A percentile compares a stretch with the other conserved stretches of the same genome.
phyloP scores from a whole-genome alignment of 2,797 vertebrate genomes.

The Muscicapa comitata region DNA sequence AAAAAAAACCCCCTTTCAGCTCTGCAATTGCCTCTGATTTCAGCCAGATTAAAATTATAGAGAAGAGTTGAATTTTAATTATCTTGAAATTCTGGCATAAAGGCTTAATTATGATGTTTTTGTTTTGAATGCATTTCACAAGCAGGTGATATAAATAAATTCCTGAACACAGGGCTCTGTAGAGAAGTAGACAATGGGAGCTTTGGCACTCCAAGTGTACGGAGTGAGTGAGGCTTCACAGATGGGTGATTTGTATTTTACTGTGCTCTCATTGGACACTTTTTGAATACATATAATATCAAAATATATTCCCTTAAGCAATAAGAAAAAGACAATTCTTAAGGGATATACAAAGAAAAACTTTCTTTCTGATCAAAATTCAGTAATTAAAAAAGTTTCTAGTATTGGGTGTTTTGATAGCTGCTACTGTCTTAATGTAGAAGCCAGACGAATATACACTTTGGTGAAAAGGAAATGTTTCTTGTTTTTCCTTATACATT shows the following conservation, averaged over 20 bases:
- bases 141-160: conserved; percentile 44
- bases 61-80: conserved; percentile 31
- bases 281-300: neutral
- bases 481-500: conserved; percentile 62
- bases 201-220: neutral
- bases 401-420: conserved; percentile 35
- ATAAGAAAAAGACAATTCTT: neutral
- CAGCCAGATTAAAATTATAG: conserved; percentile 49
- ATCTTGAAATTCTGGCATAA: conserved; percentile 13
- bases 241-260: neutral
- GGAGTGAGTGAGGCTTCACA: neutral
- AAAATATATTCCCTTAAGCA: conserved; percentile 5
- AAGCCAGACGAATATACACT: neutral
- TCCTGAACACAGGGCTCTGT: neutral
- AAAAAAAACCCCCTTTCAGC: neutral
- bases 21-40: conserved; percentile 38
- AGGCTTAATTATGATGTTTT: conserved; percentile 23
- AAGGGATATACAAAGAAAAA: neutral
- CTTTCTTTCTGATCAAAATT: conserved; percentile 25
- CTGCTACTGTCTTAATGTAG: neutral
- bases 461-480: conserved; percentile 23
- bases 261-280: neutral
- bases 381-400: neutral
- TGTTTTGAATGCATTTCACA: conserved; percentile 10
- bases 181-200: neutral